Base-by-base conservation (phyloP, 2,888 invertebrate species). In the Entomobrya multifasciata region DNA sequence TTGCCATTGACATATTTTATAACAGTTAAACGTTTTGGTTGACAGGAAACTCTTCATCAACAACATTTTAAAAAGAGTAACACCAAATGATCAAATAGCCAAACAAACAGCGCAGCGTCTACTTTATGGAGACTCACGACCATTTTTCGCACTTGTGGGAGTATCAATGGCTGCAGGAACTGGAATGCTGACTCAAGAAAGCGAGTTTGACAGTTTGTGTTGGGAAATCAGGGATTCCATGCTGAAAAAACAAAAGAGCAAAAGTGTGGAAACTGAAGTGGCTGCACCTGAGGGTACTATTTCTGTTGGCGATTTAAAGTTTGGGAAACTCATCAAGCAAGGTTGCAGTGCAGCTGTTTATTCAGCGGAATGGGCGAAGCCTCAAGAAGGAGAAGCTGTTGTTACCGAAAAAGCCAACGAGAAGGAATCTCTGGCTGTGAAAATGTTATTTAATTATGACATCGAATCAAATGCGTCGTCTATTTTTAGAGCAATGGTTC, bases 381-480 rank as follows among this genome's bases (percentile, higher is more conserved):
- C 44, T 13, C 2, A 17, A 22, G n/a, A 36, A n/a, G 94, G 93
- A 89, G 91, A 83, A 60, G 47, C 49, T n/a, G 55, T 55, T 41
- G 36, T 36, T 65, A 52, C 52, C 15, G 36, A 52, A 17, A 81
- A 65, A 57, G n/a, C 20, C 8, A 62, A 49, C 20, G 11, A 55
- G 17, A 49, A 92, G 30, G 95, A 94, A 92, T 95, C 95, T 0
- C 92, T 97, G 88, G 97, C 97, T 6, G 93, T 97, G 20, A 97
- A 97, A 93, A 96, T 97, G 95, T 96, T 97, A 96, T 97, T 97
- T 91, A 97, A 97, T 92, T 97, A 97, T 92, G 96, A 96, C 90
- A 95, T 96, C 3, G 96, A 96, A 92, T 96, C 96, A 20, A 96
- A 96, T 92, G 95, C 97, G 0, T 93, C 94, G 90, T 94, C 95